A percentile compares a stretch with the other conserved stretches of the same genome.
phyloP scores from a whole-genome alignment of 92 coral and sea anemone genomes.

The Scolanthus callimorphus region DNA sequence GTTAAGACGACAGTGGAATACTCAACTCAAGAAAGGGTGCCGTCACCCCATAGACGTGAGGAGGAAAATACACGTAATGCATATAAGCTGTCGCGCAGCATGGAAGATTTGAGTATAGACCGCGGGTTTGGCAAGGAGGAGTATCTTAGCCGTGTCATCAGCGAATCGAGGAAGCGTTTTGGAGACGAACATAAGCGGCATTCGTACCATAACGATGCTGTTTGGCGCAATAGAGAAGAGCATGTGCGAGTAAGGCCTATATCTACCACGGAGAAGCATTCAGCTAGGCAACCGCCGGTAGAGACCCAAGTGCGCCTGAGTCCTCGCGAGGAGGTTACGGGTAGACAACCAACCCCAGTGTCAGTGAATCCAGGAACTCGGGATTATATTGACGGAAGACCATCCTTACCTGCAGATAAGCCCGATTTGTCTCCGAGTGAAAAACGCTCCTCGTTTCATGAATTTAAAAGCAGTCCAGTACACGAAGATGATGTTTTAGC shows the following conservation, averaged over 20 bases:
- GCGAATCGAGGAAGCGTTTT: neutral
- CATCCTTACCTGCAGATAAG: no score
- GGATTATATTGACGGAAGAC: no score
- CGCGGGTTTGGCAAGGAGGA: neutral
- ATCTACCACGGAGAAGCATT: neutral
- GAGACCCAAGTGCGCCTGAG: neutral
- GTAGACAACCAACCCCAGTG: no score
- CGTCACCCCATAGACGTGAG: neutral
- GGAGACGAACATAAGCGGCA: conserved; percentile 1
- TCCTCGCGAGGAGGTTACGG: no score
- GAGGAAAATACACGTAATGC: neutral
- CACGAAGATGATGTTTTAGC: neutral
- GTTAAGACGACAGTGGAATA: neutral
- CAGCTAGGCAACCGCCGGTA: neutral
- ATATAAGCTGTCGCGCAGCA: neutral
- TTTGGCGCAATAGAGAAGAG: neutral
- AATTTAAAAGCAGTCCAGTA: neutral
- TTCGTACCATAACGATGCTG: neutral
- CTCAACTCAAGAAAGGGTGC: neutral
- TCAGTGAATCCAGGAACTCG: no score
- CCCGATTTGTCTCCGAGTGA: no score
- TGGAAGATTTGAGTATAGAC: neutral
- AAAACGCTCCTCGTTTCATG: neutral
- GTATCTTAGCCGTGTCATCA: neutral
- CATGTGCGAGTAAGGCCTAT: neutral